A percentile compares a stretch with the other conserved stretches of the same genome.
Conservation (phyloP, 2,888 invertebrate species). For the Eucriotettix oculatus region DNA sequence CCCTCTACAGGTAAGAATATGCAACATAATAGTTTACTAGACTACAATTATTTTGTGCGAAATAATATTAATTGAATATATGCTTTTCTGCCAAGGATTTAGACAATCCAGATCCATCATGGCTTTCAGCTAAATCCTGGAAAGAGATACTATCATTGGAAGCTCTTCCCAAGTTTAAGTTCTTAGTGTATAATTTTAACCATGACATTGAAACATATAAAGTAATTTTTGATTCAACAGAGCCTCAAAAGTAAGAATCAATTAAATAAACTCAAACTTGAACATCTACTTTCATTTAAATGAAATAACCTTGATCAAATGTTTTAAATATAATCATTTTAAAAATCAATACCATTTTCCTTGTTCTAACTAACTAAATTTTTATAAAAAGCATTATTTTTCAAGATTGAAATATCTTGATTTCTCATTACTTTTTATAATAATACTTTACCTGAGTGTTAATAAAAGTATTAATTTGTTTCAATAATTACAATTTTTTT, state of each 20-base stretch:
- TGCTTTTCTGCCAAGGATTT: conserved; percentile 11
- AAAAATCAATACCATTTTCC: too few species aligned
- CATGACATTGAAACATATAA: conserved; percentile 36
- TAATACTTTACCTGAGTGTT: neutral
- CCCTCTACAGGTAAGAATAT: conserved; percentile 30
- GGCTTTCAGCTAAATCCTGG: conserved; percentile 72
- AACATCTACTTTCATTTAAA: too few species aligned
- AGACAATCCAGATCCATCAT: conserved; percentile 58
- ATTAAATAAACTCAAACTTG: neutral
- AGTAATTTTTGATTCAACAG: conserved; percentile 44
- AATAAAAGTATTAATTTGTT: neutral
- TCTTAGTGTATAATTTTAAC: conserved; percentile 44
- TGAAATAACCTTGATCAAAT: too few species aligned
- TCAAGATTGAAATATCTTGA: too few species aligned
- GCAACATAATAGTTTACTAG: too few species aligned
- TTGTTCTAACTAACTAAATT: too few species aligned
- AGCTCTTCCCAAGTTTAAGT: conserved; percentile 39
- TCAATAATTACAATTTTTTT: neutral
- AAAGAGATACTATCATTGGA: conserved; percentile 58
- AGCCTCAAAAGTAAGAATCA: conserved; percentile 41
- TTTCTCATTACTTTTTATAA: too few species aligned
- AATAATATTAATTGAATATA: too few species aligned
- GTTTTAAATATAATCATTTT: too few species aligned
- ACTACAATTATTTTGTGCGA: too few species aligned
- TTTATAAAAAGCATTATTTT: too few species aligned